Percentiles rank a stretch among this genome's conserved stretches.
These are phyloP conservation scores for Ciona savignyi DNA, from an alignment of 23 tunicate species.

Conservation along the genomic window DNA sequence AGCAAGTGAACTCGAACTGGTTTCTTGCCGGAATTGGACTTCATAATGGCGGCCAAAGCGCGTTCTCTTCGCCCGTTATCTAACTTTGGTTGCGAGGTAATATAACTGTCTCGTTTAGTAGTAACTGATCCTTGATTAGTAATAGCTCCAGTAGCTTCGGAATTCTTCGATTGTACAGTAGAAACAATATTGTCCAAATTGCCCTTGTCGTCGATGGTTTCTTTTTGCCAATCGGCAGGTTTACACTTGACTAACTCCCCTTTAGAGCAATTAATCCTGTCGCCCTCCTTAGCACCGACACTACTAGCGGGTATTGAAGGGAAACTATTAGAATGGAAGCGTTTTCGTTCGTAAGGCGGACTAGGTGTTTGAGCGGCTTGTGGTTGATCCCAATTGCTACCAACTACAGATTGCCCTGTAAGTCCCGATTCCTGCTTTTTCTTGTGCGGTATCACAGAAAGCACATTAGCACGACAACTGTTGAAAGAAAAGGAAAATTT, in stretches of 20 bases:
- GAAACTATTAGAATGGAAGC: no score
- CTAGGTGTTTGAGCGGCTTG: no score
- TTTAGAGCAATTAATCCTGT: background rate
- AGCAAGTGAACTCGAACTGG: constrained; percentile 84
- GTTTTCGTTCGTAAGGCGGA: no score
- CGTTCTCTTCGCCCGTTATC: background rate
- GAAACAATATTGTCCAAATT: background rate
- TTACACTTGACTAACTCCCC: background rate
- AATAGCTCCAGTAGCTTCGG: background rate
- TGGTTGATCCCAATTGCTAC: background rate
- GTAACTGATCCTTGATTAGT: background rate
- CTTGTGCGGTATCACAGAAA: background rate
- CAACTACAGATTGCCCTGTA: background rate
- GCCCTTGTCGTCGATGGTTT: background rate
- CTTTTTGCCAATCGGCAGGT: background rate
- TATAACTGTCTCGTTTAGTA: background rate
- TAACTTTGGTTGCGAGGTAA: background rate
- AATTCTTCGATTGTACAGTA: background rate
- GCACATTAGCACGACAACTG: background rate
- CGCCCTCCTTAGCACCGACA: no score
- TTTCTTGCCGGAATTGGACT: constrained; percentile 59
- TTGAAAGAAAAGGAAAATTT: background rate
- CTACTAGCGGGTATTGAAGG: no score
- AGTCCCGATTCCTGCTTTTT: background rate
- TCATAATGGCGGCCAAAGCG: constrained; percentile 30